Conservation (phyloP, 2,888 invertebrate genomes). For the Glaucopsyche alexis region DNA sequence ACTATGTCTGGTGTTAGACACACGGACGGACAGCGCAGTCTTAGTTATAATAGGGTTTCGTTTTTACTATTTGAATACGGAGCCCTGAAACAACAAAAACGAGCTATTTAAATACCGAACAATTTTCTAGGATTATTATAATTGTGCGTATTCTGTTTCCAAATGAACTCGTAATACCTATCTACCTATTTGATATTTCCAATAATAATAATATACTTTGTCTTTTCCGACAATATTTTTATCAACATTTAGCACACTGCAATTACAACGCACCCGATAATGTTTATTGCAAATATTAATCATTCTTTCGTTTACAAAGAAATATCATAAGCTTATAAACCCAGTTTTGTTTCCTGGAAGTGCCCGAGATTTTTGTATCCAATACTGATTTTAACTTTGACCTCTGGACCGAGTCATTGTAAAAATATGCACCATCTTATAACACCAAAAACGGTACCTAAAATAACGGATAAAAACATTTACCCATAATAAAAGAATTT, state of each 20-base stretch:
- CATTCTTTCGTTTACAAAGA: not conserved
- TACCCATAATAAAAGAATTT: not conserved
- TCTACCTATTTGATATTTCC: too few relatives aligned
- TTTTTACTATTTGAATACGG: too few relatives aligned
- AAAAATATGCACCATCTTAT: not conserved
- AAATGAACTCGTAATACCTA: too few relatives aligned
- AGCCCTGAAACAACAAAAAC: too few relatives aligned
- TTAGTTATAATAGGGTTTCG: too few relatives aligned
- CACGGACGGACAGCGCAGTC: too few relatives aligned
- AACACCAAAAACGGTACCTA: not conserved
- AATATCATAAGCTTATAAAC: not conserved
- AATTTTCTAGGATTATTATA: too few relatives aligned
- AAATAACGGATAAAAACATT: not conserved
- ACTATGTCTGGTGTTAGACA: too few relatives aligned
- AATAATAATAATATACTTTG: too few relatives aligned
- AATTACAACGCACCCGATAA: not conserved
- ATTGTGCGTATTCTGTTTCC: too few relatives aligned
- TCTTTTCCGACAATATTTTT: too few relatives aligned
- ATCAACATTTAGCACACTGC: not conserved
- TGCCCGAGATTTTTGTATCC: not conserved
- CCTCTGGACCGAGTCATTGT: not conserved
- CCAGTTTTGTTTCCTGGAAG: slow-evolving; percentile 11
- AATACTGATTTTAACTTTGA: slow-evolving; percentile 19
- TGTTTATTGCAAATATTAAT: slow-evolving; percentile 11
- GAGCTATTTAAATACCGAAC: too few relatives aligned